Base-by-base conservation (phyloP, 1,140 invertebrate species). In the Mycetomoellerius zeteki region DNA sequence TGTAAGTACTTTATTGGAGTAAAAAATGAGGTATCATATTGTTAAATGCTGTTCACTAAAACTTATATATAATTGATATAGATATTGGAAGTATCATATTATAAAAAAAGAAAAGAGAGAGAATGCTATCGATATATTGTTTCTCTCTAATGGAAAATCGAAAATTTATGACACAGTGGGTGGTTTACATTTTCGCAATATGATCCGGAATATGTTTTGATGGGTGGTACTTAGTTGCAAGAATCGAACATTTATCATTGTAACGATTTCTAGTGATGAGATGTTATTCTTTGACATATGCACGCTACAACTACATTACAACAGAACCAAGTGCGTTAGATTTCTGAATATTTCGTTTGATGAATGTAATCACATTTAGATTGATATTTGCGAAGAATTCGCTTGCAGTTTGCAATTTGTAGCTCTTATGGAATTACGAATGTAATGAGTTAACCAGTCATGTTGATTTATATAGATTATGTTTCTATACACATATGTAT, bases 211-310 rank as follows among this genome's bases (percentile, higher is more conserved):
- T 54, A 69, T 37, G 27, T 80, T 69, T 69, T 52, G 62, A 80
- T 69, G 62, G 5, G 64, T 33, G 27, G 30, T 54, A 54, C 77
- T 80, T 50, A 52, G 43, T 52, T 52, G 77, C 62, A 80, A 80
- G 62, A 67, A 69, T 24, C 77, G 14, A 69, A 54, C 62, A 67
- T 80, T 80, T 33, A 33, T 80, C 76, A 80, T 52, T 16, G 77
- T n/a, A 80, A 80, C 43, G 62, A 80, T 67, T 69, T 27, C 62
- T 24, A 52, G 27, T 54, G 47, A 80, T 43, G 77, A 47, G 43
- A 69, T 50, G 62, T 67, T 67, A 67, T 80, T 80, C n/a, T 67
- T 67, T 58, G n/a, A 67, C 75, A 77, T 56, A 33, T 43, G 54
- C 73, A 60, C 33, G 73, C 73, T 77, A 77, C 30, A 75, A 58